These are phyloP conservation scores for Atta colombica DNA, from an alignment of 1,140 invertebrate species.

Conservation along the genomic window DNA sequence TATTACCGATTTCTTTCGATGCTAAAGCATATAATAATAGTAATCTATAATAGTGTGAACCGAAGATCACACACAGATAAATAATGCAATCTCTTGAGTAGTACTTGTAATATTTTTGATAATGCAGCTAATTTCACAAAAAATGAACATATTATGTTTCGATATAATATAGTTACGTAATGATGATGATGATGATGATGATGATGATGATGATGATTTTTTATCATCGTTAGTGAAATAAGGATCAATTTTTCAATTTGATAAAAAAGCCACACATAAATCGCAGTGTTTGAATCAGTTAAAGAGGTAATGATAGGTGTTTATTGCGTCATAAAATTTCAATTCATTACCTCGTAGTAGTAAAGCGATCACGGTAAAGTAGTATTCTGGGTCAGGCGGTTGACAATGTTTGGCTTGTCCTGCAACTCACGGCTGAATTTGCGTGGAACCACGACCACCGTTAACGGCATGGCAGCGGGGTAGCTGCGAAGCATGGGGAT, in stretches of 20 bases:
- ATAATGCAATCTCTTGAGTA: not conserved
- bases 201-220: not conserved
- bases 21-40: not conserved
- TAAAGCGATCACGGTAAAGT: slow-evolving; percentile 21
- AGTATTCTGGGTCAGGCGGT: not conserved
- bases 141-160: not conserved
- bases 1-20: not conserved
- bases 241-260: not conserved
- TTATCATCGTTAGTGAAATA: not conserved
- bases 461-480: slow-evolving; percentile 18
- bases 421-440: slow-evolving; percentile 40
- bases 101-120: not conserved
- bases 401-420: slow-evolving; percentile 35
- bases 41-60: not conserved
- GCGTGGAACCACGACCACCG: slow-evolving; percentile 55
- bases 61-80: not conserved
- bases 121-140: not conserved
- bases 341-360: slow-evolving; percentile 4
- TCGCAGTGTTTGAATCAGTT: not conserved
- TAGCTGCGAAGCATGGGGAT: not conserved
- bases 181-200: not conserved
- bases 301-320: not conserved
- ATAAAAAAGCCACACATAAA: not conserved
- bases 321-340: slow-evolving; percentile 23
- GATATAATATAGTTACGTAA: not conserved